Percentiles rank a stretch among this genome's conserved stretches.
These are phyloP conservation scores for Rhagonycha lutea DNA, from an alignment of 2,888 invertebrate species.

Conservation along the genomic window DNA sequence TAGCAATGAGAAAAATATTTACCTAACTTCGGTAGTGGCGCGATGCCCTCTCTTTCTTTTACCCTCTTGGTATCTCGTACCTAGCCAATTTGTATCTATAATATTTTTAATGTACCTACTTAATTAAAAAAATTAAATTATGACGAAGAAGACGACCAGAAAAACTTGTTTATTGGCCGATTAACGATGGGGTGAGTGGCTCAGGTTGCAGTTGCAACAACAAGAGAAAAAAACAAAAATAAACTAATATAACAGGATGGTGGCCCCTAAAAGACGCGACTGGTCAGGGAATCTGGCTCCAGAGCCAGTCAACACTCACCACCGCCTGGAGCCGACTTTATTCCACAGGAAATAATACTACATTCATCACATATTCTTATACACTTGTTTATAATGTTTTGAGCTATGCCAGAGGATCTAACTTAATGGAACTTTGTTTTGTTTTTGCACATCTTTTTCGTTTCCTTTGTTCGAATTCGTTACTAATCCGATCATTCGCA, in stretches of 20 bases:
- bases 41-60: too few species aligned
- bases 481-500: not conserved
- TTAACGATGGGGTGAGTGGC: not conserved
- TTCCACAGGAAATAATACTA: conserved; percentile 40
- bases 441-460: conserved; percentile 7
- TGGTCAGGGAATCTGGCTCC: conserved; percentile 32
- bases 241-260: conserved; percentile 20
- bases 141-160: not conserved
- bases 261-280: conserved; percentile 29
- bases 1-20: too few species aligned
- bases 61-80: too few species aligned
- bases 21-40: too few species aligned
- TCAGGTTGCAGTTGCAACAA: conserved; percentile 15
- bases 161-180: not conserved
- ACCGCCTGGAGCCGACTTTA: conserved; percentile 36
- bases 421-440: conserved; percentile 31
- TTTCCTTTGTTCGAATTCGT: not conserved
- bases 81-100: not conserved
- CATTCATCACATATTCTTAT: conserved; percentile 39
- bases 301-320: conserved; percentile 36
- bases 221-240: conserved; percentile 24
- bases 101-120: not conserved
- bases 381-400: conserved; percentile 33
- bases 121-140: not conserved
- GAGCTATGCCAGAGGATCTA: conserved; percentile 22